Conservation (phyloP, 2,888 invertebrate genomes). For the Aelia acuminata region DNA sequence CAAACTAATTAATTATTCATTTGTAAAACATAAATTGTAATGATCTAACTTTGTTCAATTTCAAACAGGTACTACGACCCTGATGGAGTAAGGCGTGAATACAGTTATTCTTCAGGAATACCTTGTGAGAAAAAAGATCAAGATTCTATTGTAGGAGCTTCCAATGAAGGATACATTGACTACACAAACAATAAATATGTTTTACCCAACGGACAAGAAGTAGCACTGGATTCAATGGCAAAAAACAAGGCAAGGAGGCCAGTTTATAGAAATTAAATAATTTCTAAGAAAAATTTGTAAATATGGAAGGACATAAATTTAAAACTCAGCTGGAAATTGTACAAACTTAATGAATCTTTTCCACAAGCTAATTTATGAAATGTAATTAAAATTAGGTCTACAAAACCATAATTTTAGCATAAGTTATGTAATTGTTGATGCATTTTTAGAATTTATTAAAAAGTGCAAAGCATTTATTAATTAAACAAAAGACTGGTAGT, state of each 20-base stretch:
- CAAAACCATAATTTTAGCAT: constrained; percentile 26
- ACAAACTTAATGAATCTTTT: constrained; percentile 11
- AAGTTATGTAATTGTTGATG: background rate
- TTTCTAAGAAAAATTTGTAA: constrained; percentile 16
- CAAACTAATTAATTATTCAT: background rate
- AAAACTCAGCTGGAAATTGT: constrained; percentile 35
- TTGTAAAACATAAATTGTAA: background rate
- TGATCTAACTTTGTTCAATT: background rate
- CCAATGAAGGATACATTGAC: constrained; percentile 77
- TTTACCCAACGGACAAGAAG: constrained; percentile 79
- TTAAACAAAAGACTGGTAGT: constrained; percentile 16
- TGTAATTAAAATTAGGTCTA: constrained; percentile 18
- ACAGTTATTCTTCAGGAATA: constrained; percentile 86
- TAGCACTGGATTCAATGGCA: constrained; percentile 79
- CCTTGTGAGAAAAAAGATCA: constrained; percentile 74
- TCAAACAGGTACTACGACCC: constrained; percentile 86
- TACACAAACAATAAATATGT: constrained; percentile 82
- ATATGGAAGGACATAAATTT: constrained; percentile 28
- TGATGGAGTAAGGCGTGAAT: constrained; percentile 85
- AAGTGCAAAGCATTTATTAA: background rate
- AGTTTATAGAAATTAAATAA: constrained; percentile 69
- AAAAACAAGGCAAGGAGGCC: constrained; percentile 80
- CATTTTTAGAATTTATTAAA: background rate
- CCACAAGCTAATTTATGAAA: constrained; percentile 8
- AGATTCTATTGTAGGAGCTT: constrained; percentile 66